Base-by-base conservation (phyloP, 2,888 invertebrate genomes). In the Nycteola revayana region DNA sequence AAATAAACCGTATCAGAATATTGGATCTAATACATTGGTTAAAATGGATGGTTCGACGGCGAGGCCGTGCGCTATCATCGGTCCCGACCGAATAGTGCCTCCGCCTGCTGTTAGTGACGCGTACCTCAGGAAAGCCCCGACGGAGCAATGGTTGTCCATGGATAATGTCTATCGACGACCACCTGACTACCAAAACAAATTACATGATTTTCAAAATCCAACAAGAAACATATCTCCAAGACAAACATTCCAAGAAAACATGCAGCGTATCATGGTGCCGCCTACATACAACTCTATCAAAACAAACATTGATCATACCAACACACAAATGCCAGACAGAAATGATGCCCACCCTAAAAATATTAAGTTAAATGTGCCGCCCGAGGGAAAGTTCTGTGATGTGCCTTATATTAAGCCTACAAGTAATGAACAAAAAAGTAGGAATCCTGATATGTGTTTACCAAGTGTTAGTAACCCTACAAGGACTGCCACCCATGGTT, bases 191-290 rank as follows among this genome's bases (percentile, higher is more conserved):
- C 72, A 79, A 27, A 75, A 67, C 41, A 87, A 85, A 50, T 49
- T 76, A 40, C 36, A 64, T 10, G 77, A 66, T 31, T 81, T 75
- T 55, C 68, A 70, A 37, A 78, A 78, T 38, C 79, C 79, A 32
- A 60, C 75, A 40, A 74, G 85, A 66, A 88, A 89, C 73, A 89
- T 89, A 75, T 89, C 89, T 54, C 89, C 89, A 21, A 75, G 89
- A 72, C 88, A 88, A 72, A 89, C 89, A 72, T 89, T 82, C 74
- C 89, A 89, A 71, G 89, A 89, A 62, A 88, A 89, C 42, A 89
- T 89, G 89, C 86, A 75, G 50, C 77, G 89, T 41, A 80, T 89
- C 29, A 80, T 85, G 74, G 81, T 89, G 47, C 82, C 86, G 24
- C 84, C 87, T 22, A 67, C 73, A 28, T 84, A 78, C 49, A 80